Percentiles rank a stretch among this genome's conserved stretches.
Conservation (phyloP, 2,113 vertebrate genomes). For the Aix galericulata region DNA sequence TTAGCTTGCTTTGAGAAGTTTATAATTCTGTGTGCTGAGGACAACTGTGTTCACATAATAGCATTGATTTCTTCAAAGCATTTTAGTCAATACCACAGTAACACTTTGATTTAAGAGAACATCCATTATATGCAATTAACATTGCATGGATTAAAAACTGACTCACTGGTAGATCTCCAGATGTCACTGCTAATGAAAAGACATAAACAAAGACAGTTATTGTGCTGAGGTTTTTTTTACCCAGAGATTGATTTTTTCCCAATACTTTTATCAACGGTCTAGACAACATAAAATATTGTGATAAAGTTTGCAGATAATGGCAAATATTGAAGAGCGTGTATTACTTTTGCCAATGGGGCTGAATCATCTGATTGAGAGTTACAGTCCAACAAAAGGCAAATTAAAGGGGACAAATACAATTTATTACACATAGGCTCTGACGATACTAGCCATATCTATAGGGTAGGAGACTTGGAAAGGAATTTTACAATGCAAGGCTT, state of each 20-base stretch:
- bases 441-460: neutral
- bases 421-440: neutral
- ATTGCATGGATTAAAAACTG: neutral
- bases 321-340: neutral
- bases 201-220: neutral
- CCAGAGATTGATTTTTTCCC: neutral
- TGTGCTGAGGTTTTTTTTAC: neutral
- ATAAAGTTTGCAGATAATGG: neutral
- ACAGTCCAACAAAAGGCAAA: neutral
- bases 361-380: neutral
- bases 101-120: slow-evolving; percentile 35
- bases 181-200: slow-evolving; percentile 26
- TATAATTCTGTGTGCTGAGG: neutral
- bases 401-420: neutral
- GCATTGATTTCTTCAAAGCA: slow-evolving; percentile 44
- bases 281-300: neutral
- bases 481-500: neutral
- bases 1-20: neutral
- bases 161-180: neutral
- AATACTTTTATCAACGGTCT: neutral
- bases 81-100: slow-evolving; percentile 15
- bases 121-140: neutral
- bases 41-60: neutral
- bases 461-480: neutral
- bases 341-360: neutral